Evolutionary conservation across 1,140 invertebrate species (phyloP), one percentile per base, ranked within the genome.

Genomic region (Magallana ariakensis): DNA sequence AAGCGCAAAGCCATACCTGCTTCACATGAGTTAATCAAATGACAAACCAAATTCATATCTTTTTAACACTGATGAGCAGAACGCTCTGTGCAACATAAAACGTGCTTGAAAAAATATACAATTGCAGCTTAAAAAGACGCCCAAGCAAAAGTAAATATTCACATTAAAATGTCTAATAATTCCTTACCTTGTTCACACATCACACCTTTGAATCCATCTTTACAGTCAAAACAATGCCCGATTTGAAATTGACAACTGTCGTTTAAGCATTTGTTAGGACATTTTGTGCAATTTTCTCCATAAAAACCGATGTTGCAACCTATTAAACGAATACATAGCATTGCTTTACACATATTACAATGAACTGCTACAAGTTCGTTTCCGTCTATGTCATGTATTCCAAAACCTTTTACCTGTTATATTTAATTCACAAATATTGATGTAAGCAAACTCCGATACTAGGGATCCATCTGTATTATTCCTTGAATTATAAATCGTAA

Each of bases 271-370:
- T 75, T 75, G 11, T 33, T 9, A 3, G 66, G 66, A 33, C 66
- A 75, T 13, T 10, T 2, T 10, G 10, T 75, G 22, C 66, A 75
- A 5, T 87, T 83, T 1, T n/a, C 62, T 54, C 70, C 56, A 57
- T 70, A 62, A 85, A 62, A 80, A 16, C 70, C 70, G 0, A 54
- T 80, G 7, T 56, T 33, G 57, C 84, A 85, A 16, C 70, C 70
- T 80, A 13, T 33, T 22, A 83, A 19, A 54, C 33, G 33, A 46
- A 46, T 46, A 46, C 33, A 46, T 46, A 46, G 5, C 33, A 46
- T 46, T 46, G 0, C 33, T 46, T 46, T 4, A 46, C 33, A 46
- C 33, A 46, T 46, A 46, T 5, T 46, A 0, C 33, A 46, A 46
- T 46, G 33, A 33, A 33, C 33, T 46, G 5, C 33, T 46, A 4